Evolutionary conservation across 2,113 vertebrate genomes (phyloP).

Genomic region (Calidris pygmaea): DNA sequence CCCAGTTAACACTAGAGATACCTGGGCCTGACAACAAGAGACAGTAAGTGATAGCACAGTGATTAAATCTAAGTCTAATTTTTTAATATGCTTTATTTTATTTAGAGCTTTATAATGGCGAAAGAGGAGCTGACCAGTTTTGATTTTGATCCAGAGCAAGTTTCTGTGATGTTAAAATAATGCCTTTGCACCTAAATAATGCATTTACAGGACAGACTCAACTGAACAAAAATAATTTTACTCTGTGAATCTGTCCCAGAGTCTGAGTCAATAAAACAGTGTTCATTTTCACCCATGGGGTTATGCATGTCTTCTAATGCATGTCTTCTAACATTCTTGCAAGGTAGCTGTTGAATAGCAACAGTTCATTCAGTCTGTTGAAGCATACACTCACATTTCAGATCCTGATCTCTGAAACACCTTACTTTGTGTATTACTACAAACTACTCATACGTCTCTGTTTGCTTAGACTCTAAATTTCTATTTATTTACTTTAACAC

Average conservation of each 20-base stretch:
- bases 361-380: background rate
- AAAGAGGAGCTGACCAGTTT: background rate
- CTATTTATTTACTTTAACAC: background rate
- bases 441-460: background rate
- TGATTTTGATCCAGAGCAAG: background rate
- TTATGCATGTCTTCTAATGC: accelerated
- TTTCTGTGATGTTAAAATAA: background rate
- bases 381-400: background rate
- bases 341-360: background rate
- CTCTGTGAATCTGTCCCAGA: background rate
- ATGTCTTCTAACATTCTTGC: background rate
- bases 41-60: background rate
- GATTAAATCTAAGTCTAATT: accelerated
- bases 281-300: background rate
- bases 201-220: background rate
- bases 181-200: background rate
- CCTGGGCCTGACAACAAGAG: background rate
- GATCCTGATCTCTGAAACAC: background rate
- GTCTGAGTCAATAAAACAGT: background rate
- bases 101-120: background rate
- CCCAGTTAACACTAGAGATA: background rate
- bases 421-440: background rate
- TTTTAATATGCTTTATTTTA: background rate
- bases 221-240: background rate
- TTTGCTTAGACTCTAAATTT: background rate